A percentile compares a stretch with the other conserved stretches of the same genome.
phyloP scores from a whole-genome alignment of 30 jellyfish, hydroid and myxozoan species.

The Nemopilema nomurai region DNA sequence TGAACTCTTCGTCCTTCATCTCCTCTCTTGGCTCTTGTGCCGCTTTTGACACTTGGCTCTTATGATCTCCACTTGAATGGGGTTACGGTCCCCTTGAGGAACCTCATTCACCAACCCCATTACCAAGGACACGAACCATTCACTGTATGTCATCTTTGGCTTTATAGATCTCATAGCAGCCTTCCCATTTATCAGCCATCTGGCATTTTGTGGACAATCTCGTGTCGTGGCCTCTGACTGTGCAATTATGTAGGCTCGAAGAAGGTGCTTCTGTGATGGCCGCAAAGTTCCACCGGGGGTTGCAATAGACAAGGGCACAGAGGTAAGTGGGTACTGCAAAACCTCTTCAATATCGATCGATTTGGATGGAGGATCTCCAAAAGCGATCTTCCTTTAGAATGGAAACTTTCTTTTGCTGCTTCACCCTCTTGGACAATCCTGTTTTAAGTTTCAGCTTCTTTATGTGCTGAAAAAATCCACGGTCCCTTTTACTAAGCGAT shows the following conservation, averaged over 20 bases:
- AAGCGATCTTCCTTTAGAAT: constrained; percentile 52
- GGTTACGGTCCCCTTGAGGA: constrained; percentile 11
- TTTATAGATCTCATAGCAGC: not conserved
- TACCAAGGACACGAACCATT: constrained; percentile 7
- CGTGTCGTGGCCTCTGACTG: constrained; percentile 8
- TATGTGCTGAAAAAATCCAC: constrained; percentile 18
- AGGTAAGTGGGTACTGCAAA: constrained; percentile 30
- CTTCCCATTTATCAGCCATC: constrained; percentile 2
- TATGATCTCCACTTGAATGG: constrained; percentile 7
- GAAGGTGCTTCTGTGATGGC: not conserved
- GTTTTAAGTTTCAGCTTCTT: constrained; percentile 38
- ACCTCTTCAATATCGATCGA: constrained; percentile 37
- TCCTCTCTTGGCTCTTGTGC: constrained; percentile 43
- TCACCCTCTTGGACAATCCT: constrained; percentile 25
- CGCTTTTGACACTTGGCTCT: constrained; percentile 24
- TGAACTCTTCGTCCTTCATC: constrained; percentile 33
- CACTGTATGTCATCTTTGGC: constrained; percentile 13
- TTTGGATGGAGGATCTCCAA: constrained; percentile 21
- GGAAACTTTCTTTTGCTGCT: constrained; percentile 12
- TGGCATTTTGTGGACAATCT: constrained; percentile 11
- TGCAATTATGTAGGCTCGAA: constrained; percentile 10
- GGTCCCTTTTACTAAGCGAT: constrained; percentile 29
- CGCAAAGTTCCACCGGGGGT: constrained; percentile 14
- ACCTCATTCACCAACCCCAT: not conserved
- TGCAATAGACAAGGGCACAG: constrained; percentile 28